Percentiles rank a stretch among this genome's conserved stretches.
Evolutionary conservation across 2,797 vertebrate species (phyloP).

Genomic region (Paedocypris micromegethes): DNA sequence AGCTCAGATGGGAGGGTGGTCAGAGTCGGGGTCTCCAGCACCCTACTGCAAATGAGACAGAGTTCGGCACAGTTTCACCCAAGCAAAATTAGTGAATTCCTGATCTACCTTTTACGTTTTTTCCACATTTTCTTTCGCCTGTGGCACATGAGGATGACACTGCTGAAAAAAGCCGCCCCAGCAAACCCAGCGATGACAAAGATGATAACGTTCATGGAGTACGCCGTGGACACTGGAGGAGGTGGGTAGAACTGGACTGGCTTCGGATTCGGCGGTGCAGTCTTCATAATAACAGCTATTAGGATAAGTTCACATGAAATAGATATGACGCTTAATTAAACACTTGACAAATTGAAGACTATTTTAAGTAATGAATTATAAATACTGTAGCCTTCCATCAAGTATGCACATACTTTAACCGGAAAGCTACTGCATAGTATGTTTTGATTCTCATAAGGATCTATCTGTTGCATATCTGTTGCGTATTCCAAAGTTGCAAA

Average conservation of each 20-base stretch:
- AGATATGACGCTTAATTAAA: neutral
- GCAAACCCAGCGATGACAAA: conserved; percentile 80
- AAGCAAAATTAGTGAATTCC: neutral
- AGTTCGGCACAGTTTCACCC: neutral
- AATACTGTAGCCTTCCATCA: no score
- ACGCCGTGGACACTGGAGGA: conserved; percentile 69
- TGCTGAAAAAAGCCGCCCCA: conserved; percentile 66
- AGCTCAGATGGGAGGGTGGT: conserved; percentile 89
- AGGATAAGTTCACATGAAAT: conserved; percentile 11
- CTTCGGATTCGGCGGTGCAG: conserved; percentile 64
- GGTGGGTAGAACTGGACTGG: conserved; percentile 45
- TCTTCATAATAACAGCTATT: conserved; percentile 55
- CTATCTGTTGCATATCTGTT: no score
- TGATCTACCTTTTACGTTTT: conserved; percentile 75
- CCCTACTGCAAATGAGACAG: conserved; percentile 60
- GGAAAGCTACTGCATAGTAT: no score
- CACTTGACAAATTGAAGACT: neutral
- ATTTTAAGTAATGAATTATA: no score
- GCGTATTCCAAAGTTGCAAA: no score
- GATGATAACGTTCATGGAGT: conserved; percentile 90
- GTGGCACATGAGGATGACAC: conserved; percentile 74
- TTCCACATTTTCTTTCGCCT: conserved; percentile 76
- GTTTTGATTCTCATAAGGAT: no score
- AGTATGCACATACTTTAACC: no score
- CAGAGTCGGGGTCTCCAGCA: conserved; percentile 77